phyloP scores from a whole-genome alignment of 2,113 vertebrate genomes.

The Dicentrarchus labrax region DNA sequence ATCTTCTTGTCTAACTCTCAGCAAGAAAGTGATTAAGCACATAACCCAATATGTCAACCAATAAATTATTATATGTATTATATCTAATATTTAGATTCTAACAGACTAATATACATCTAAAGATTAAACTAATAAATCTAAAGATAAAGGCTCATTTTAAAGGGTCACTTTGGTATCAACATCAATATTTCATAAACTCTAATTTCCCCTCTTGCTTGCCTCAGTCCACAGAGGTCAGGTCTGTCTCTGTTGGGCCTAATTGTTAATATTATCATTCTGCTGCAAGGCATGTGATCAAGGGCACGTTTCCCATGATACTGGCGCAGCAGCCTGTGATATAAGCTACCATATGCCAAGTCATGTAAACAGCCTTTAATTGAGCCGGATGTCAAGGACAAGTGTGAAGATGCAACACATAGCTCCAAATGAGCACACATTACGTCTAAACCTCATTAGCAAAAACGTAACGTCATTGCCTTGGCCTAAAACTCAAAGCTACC shows the following conservation, averaged over 20 bases:
- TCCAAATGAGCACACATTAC: background rate
- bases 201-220: background rate
- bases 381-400: slow-evolving; percentile 33
- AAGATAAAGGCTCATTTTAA: background rate
- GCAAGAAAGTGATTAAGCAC: no score
- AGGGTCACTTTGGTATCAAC: background rate
- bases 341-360: slow-evolving; percentile 1
- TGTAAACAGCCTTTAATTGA: background rate
- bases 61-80: background rate
- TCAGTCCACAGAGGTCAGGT: background rate
- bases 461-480: background rate
- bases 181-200: slow-evolving; percentile 3
- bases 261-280: background rate
- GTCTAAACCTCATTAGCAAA: slow-evolving; percentile 8
- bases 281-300: background rate
- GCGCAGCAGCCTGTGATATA: background rate
- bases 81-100: background rate
- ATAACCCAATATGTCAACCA: no score
- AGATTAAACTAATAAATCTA: background rate
- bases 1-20: no score
- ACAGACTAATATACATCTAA: background rate
- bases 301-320: background rate
- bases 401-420: slow-evolving; percentile 10
- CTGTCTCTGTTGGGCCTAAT: background rate
- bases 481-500: no score